Evolutionary conservation across 2,113 vertebrate species (phyloP).

Genomic region (Clarias macrocephalus): DNA sequence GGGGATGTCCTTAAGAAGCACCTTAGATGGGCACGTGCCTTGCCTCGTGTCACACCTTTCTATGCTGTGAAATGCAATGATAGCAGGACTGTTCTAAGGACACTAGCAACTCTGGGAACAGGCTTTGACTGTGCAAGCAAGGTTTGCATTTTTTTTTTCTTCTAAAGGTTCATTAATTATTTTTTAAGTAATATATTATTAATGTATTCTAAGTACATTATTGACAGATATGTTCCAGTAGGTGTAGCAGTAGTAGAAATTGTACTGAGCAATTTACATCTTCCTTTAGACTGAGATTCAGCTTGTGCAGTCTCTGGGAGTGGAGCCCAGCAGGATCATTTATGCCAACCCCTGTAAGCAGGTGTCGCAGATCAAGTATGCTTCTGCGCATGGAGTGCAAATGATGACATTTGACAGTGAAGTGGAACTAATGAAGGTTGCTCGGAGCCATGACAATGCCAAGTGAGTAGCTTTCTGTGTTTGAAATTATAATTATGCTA

Average conservation of each 20-base stretch:
- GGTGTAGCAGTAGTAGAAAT: not conserved
- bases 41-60: slow-evolving; percentile 90
- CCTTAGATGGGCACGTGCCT: slow-evolving; percentile 82
- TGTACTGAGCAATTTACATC: not conserved
- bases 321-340: slow-evolving; percentile 88
- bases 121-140: slow-evolving; percentile 99
- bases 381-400: slow-evolving; percentile 88
- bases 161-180: not conserved
- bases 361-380: slow-evolving; percentile 96
- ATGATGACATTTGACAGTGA: slow-evolving; percentile 99
- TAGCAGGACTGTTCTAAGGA: slow-evolving; percentile 83
- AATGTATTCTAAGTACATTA: no score
- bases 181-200: no score
- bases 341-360: slow-evolving; percentile 99
- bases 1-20: slow-evolving; percentile 95
- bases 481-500: not conserved
- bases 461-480: slow-evolving; percentile 78
- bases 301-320: slow-evolving; percentile 88
- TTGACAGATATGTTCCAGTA: not conserved
- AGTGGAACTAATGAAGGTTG: slow-evolving; percentile 93
- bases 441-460: slow-evolving; percentile 88
- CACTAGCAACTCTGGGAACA: slow-evolving; percentile 84
- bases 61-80: slow-evolving; percentile 97
- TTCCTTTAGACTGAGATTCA: slow-evolving; percentile 87
- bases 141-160: slow-evolving; percentile 67